A percentile compares a stretch with the other conserved stretches of the same genome.
Evolutionary conservation across 2,113 vertebrate genomes (phyloP).

Genomic region (Chaetodon auriga): DNA sequence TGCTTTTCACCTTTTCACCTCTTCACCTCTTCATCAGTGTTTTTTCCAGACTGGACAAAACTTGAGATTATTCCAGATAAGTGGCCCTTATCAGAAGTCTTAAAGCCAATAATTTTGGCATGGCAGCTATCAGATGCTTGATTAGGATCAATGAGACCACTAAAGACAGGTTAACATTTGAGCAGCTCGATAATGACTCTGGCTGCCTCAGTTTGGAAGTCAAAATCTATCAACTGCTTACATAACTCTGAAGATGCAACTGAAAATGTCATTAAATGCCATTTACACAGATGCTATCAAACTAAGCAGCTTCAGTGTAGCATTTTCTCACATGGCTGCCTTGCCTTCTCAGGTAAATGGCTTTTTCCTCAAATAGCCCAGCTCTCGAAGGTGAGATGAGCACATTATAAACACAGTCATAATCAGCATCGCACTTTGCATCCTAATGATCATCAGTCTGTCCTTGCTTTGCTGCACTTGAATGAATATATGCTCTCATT

Average conservation of each 20-base stretch:
- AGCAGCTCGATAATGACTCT: slow-evolving; percentile 46
- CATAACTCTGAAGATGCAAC: slow-evolving; percentile 48
- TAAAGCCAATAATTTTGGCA: slow-evolving; percentile 1
- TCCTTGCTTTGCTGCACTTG: slow-evolving; percentile 67
- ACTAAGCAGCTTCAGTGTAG: slow-evolving; percentile 40
- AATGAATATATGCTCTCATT: slow-evolving; percentile 37
- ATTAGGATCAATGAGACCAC: slow-evolving; percentile 36
- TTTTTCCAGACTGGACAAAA: neutral
- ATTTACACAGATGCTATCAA: slow-evolving; percentile 65
- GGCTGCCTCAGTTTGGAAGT: slow-evolving; percentile 8
- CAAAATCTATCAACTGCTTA: slow-evolving; percentile 32
- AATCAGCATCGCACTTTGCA: slow-evolving; percentile 72
- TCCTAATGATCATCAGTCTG: slow-evolving; percentile 59
- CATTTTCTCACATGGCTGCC: slow-evolving; percentile 66
- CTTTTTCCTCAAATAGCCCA: slow-evolving; percentile 65
- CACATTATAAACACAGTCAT: slow-evolving; percentile 66
- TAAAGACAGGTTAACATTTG: slow-evolving; percentile 55
- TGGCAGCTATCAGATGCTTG: slow-evolving; percentile 29
- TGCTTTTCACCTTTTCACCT: neutral
- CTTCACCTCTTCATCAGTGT: slow-evolving; percentile 3
- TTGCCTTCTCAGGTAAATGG: slow-evolving; percentile 61
- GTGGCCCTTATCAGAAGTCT: slow-evolving; percentile 18
- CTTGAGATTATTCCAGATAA: slow-evolving; percentile 33
- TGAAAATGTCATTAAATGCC: slow-evolving; percentile 64
- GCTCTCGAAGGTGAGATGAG: slow-evolving; percentile 64